Evolutionary conservation across 2,797 vertebrate genomes (phyloP), one percentile per base, ranked within the genome.

Genomic region (Lagodon rhomboides): DNA sequence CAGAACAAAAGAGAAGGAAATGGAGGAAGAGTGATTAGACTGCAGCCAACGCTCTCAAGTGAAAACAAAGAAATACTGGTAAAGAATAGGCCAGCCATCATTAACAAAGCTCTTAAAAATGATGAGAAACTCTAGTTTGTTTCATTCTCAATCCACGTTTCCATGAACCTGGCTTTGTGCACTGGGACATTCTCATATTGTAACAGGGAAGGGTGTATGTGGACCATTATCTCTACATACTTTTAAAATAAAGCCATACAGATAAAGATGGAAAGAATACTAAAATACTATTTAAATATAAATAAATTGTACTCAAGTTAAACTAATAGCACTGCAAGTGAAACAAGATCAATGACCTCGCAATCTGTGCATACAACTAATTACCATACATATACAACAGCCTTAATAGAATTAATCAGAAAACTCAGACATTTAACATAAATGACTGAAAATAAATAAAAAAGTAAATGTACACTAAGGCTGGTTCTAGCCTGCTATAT

Each of bases 1-100:
- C 47, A 56, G 55, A 68, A 56, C 17, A 67, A 78, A 87, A 73
- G 61, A 71, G 70, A 61, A 46, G 76, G 84, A 80, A 82, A 65
- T 73, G 69, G 47, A 73, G 27, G 61, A 75, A 30, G 77, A 73
- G 64, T 63, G 68, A 80, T 75, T 87, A 75, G 50, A 56, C 78
- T 15, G 27, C 68, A 63, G 77, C 60, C 43, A 60, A 53, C n/a
- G 12, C 59, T 66, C 69, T 72, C 58, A 47, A 59, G 66, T 68
- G 77, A 83, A 71, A 82, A 79, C 75, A 79, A 74, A 72, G 64
- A 80, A 34, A 73, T 49, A 15, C 20, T 46, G 25, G 11, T 62
- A 43, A 61, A 68, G 51, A 58, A 69, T 56, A 13, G 47, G 23
- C 17, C 23, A 23, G 20, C 17, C 23, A 23, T 15, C 41, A 22